A percentile compares a stretch with the other conserved stretches of the same genome.
Evolutionary conservation across 2,113 vertebrate species (phyloP).

Genomic region (Campylomormyrus tamandua): DNA sequence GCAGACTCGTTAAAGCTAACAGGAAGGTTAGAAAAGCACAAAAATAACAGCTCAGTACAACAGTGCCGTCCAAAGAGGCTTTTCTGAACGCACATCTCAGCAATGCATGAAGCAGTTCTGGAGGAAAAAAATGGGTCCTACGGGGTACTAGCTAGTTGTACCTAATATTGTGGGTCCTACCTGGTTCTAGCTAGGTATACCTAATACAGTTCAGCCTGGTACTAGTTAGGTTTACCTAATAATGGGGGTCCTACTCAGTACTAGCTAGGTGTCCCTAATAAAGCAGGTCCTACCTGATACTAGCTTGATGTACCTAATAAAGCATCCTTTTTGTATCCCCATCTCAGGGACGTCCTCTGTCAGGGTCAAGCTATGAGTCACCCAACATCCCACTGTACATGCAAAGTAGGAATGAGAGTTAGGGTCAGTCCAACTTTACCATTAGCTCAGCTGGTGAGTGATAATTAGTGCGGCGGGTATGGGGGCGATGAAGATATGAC

Average conservation of each 20-base stretch:
- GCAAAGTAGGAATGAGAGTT: background rate
- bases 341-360: background rate
- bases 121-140: background rate
- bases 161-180: background rate
- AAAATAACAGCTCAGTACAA: background rate
- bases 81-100: background rate
- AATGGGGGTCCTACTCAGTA: background rate
- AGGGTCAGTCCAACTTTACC: background rate
- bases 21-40: background rate
- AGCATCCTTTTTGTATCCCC: background rate
- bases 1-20: background rate
- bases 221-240: background rate
- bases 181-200: background rate
- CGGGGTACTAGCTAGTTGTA: background rate
- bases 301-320: background rate
- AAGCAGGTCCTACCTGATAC: background rate
- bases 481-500: background rate
- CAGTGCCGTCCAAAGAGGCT: background rate
- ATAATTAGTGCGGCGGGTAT: background rate
- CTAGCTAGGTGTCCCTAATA: background rate
- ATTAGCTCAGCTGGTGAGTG: background rate
- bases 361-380: background rate
- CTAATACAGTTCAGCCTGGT: background rate
- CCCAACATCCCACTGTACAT: background rate
- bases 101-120: background rate